These are phyloP conservation scores for Lucinisca nassula DNA, from an alignment of 2,888 invertebrate genomes.

Conservation along the genomic window DNA sequence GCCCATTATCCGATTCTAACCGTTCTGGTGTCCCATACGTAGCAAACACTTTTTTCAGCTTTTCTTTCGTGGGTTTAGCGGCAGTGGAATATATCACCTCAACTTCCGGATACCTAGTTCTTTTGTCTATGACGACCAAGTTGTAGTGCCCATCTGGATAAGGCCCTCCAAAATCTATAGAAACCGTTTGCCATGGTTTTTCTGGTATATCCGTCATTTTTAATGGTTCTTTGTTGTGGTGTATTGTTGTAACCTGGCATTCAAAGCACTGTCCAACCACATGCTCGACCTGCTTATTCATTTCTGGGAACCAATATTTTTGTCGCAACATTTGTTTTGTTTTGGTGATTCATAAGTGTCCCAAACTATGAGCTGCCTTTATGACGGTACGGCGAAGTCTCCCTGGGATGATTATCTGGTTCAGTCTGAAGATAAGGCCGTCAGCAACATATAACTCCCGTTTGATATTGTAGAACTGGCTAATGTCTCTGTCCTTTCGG, in stretches of 20 bases:
- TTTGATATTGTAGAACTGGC: constrained; percentile 16
- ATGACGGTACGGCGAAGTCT: constrained; percentile 22
- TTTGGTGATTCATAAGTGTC: constrained; percentile 18
- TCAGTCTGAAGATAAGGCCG: constrained; percentile 6
- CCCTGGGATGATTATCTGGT: constrained; percentile 19
- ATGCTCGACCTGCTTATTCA: constrained; percentile 48
- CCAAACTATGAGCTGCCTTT: constrained; percentile 39
- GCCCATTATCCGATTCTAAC: constrained; percentile 50
- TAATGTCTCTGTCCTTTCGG: not conserved
- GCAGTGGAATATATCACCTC: constrained; percentile 42
- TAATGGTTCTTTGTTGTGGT: constrained; percentile 36
- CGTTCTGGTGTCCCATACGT: constrained; percentile 20
- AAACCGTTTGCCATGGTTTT: constrained; percentile 22
- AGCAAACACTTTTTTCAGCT: constrained; percentile 42
- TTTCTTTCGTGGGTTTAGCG: constrained; percentile 12
- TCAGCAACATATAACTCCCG: constrained; percentile 22
- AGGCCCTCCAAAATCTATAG: constrained; percentile 29
- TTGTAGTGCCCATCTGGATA: too few species aligned
- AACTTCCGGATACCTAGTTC: constrained; percentile 48
- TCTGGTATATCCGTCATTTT: constrained; percentile 45
- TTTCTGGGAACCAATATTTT: constrained; percentile 37
- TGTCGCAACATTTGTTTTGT: constrained; percentile 5
- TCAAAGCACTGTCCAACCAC: constrained; percentile 33
- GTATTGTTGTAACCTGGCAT: constrained; percentile 48
- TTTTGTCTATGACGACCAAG: not conserved